A percentile compares a stretch with the other conserved stretches of the same genome.
Conservation (phyloP, 2,113 vertebrate species). For the Rallus limicola region DNA sequence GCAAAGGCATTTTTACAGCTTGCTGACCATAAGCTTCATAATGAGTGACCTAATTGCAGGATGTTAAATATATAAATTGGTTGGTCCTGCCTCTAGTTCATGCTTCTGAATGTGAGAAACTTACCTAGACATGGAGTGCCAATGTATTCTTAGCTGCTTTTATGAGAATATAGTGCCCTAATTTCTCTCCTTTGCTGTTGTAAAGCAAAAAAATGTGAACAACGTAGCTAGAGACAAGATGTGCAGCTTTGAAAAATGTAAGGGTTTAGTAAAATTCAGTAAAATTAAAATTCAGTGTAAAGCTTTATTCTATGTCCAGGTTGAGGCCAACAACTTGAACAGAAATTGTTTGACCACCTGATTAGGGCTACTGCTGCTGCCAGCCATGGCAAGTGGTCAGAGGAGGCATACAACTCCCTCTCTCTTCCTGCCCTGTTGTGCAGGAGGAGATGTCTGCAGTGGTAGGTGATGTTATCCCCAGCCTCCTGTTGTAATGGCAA, state of each 20-base stretch:
- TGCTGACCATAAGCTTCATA: neutral
- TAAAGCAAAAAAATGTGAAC: neutral
- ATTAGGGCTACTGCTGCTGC: neutral
- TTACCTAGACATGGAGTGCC: neutral
- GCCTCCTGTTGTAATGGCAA: neutral
- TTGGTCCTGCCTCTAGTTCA: neutral
- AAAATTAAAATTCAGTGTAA: neutral
- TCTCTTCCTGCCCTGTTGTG: neutral
- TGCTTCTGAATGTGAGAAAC: neutral
- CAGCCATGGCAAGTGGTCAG: neutral
- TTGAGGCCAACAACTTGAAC: neutral
- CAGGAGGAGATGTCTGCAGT: fast-evolving
- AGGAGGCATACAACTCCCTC: neutral
- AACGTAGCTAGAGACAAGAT: neutral
- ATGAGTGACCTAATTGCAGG: neutral
- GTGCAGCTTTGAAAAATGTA: neutral
- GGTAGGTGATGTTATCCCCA: neutral
- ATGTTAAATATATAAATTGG: neutral
- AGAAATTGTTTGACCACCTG: neutral
- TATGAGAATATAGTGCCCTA: neutral
- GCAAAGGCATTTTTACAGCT: neutral
- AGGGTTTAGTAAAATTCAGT: neutral
- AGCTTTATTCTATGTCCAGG: neutral
- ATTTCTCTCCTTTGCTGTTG: neutral
- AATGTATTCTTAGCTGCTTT: neutral